Evolutionary conservation across 2,888 invertebrate genomes (phyloP).

Genomic region (Tolmerus cingulatus): DNA sequence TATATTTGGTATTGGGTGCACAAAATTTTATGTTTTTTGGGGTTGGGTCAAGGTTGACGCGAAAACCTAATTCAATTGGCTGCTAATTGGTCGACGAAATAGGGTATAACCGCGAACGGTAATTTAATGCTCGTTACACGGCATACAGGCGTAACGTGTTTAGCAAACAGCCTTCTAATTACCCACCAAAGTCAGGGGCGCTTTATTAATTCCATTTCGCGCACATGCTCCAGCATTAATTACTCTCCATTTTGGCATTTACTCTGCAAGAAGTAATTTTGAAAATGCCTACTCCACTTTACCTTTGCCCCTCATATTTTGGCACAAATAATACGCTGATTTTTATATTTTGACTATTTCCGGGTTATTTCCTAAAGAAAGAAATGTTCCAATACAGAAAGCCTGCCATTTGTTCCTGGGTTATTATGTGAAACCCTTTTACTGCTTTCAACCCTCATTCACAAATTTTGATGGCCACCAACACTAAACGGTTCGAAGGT

Average conservation of each 20-base stretch:
- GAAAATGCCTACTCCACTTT: not conserved
- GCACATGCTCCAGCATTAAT: not conserved
- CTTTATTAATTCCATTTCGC: not conserved
- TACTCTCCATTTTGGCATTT: not conserved
- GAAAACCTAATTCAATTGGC: constrained; percentile 12
- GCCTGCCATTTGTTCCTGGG: not conserved
- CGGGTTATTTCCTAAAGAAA: not conserved
- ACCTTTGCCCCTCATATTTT: not conserved
- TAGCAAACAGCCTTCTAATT: not conserved
- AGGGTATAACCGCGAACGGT: not conserved
- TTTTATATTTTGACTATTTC: not conserved
- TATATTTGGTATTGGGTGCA: not conserved
- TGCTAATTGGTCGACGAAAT: constrained; percentile 24
- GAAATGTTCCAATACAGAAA: not conserved
- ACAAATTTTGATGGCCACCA: not conserved
- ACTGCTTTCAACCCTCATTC: not conserved
- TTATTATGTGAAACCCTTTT: not conserved
- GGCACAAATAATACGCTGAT: not conserved
- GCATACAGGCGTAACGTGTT: constrained; percentile 3
- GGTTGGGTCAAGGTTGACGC: constrained; percentile 30
- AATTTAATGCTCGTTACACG: constrained; percentile 18
- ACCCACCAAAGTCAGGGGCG: not conserved
- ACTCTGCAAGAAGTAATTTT: not conserved
- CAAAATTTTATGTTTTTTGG: not conserved
- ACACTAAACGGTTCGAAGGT: not conserved